Evolutionary conservation across 1,140 invertebrate species (phyloP), one percentile per base, ranked within the genome.

Genomic region (Drosophila kohkoa): DNA sequence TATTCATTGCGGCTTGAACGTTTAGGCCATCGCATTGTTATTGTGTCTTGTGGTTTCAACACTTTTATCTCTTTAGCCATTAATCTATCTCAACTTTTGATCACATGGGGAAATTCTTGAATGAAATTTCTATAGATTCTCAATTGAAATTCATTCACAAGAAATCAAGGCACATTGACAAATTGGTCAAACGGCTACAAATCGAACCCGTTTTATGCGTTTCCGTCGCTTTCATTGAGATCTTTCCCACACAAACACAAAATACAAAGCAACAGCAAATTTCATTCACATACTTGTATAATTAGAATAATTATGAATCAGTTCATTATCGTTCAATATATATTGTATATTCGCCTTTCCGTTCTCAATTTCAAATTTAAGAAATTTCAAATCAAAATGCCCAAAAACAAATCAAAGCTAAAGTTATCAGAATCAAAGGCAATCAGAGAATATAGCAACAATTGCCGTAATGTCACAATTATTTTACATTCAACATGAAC

Each of bases 401-500:
- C 49, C 30, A 35, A 66, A 30, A 65, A 69, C 64, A 54, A 74
- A 77, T 73, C 54, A 35, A 7, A 52, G 54, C 15, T 32, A n/a
- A 57, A 65, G 35, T 32, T 28, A 67, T 67, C 28, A 54, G 32
- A 68, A 60, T 60, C 57, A 62, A n/a, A 54, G 25, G 65, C 64
- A 46, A 55, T 57, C 48, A 70, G 66, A 69, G 20, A 25, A 25
- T 25, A 52, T 63, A 41, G 48, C 45, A 62, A 77, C 68, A 58
- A 71, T 72, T 68, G 76, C 70, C 57, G 55, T 77, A 60, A 58
- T 87, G 82, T 82, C 76, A 79, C 77, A 88, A 66, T 77, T 66
- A 79, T 79, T 79, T 67, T 60, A 69, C 71, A 79, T 65, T 51
- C 72, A 51, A 83, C 83, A 87, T 87, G 82, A 76, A 80, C 59